Conservation (phyloP, 2,113 vertebrate genomes). For the Varanus salvator region DNA sequence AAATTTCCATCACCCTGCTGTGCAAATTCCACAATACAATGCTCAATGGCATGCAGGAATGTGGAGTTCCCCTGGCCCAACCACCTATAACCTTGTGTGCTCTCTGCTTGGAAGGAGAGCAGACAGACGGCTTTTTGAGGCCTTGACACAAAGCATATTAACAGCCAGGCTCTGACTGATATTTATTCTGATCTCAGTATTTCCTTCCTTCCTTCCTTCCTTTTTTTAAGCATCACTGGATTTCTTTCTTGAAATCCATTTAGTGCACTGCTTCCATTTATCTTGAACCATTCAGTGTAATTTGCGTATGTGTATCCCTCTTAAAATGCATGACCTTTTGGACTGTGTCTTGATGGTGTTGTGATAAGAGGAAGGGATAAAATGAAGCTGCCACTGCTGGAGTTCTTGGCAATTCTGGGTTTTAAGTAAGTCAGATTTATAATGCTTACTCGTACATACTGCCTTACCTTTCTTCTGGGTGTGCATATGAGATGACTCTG, state of each 20-base stretch:
- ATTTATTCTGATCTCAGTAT: not conserved
- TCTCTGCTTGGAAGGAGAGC: not conserved
- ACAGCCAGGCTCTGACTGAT: not conserved
- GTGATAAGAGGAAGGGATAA: not conserved
- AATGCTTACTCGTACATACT: not conserved
- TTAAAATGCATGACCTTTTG: not conserved
- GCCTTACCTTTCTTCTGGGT: not conserved
- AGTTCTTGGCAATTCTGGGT: not conserved
- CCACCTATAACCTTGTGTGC: not conserved
- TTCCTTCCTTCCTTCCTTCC: not conserved
- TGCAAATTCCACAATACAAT: slow-evolving; percentile 25
- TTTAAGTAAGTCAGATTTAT: not conserved
- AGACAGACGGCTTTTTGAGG: not conserved
- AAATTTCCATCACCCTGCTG: slow-evolving; percentile 10
- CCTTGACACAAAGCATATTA: not conserved
- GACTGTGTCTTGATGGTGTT: too few species aligned
- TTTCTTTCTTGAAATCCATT: not conserved
- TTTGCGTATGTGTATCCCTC: not conserved
- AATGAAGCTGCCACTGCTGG: not conserved
- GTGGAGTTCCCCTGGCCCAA: not conserved
- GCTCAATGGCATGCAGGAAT: not conserved
- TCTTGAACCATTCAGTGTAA: not conserved
- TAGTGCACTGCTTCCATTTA: not conserved
- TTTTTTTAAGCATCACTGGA: not conserved
- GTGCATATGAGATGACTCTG: not conserved